Percentiles rank a stretch among this genome's conserved stretches.
Conservation (phyloP, 2,888 invertebrate species). For the Melangyna quadrimaculata region DNA sequence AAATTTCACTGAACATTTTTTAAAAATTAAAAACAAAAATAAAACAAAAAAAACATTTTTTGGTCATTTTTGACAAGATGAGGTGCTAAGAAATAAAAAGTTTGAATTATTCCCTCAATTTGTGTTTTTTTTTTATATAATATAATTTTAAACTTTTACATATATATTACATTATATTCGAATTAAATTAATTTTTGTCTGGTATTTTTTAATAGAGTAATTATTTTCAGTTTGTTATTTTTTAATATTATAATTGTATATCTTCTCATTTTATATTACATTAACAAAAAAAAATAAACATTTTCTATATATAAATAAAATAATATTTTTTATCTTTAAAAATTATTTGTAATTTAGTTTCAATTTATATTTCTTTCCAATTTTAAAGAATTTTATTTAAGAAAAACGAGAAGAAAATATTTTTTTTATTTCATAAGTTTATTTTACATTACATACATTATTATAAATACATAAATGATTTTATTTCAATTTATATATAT, state of each 20-base stretch:
- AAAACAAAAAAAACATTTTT: conserved; percentile 37
- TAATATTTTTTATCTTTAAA: conserved; percentile 14
- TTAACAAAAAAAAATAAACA: background rate
- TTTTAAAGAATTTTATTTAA: conserved; percentile 18
- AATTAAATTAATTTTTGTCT: conserved; percentile 18
- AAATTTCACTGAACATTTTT: conserved; percentile 60
- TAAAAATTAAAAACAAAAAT: conserved; percentile 8
- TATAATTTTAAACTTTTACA: background rate
- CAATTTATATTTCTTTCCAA: conserved; percentile 38
- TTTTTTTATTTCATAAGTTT: conserved; percentile 32
- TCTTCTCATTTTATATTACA: background rate
- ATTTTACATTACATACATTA: background rate
- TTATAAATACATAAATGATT: background rate
- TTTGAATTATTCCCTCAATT: conserved; percentile 44
- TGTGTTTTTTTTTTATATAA: conserved; percentile 21
- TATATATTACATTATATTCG: no score
- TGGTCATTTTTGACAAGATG: conserved; percentile 64
- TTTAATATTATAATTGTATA: conserved; percentile 30
- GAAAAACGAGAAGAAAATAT: background rate
- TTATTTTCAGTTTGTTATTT: conserved; percentile 63
- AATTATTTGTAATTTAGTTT: conserved; percentile 55
- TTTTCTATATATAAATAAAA: conserved; percentile 20
- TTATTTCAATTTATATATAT: conserved; percentile 7
- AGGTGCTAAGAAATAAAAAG: conserved; percentile 63
- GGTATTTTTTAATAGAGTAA: conserved; percentile 54